Conservation (phyloP, 23 tunicate species). For the Trididemnum miniatum region DNA sequence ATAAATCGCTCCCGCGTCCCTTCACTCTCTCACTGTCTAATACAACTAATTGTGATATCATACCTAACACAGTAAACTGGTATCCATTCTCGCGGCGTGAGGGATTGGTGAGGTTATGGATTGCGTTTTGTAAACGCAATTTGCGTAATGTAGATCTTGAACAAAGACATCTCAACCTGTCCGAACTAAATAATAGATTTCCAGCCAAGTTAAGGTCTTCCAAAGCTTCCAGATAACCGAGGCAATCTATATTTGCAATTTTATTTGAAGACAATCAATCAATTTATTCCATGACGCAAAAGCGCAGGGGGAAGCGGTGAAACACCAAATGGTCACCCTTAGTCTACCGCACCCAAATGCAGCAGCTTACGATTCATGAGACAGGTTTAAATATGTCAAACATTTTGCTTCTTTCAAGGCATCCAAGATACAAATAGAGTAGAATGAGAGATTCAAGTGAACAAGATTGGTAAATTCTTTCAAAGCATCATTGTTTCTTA, state of each 20-base stretch:
- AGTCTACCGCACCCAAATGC: no score
- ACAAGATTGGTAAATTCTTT: slow-evolving; percentile 45
- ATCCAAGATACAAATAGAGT: slow-evolving; percentile 35
- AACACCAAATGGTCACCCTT: no score
- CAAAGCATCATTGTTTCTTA: slow-evolving; percentile 30
- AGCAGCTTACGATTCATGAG: no score
- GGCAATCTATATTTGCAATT: slow-evolving; percentile 71
- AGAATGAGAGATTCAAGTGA: slow-evolving; percentile 49
- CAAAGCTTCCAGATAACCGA: slow-evolving; percentile 46
- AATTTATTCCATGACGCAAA: no score
- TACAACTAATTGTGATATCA: slow-evolving; percentile 45
- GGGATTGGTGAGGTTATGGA: slow-evolving; percentile 64
- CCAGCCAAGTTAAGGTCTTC: slow-evolving; percentile 68
- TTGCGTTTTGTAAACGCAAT: slow-evolving; percentile 47
- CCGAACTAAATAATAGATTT: slow-evolving; percentile 49
- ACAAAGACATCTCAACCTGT: slow-evolving; percentile 52
- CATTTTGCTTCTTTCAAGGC: slow-evolving; percentile 42
- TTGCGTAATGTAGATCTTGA: slow-evolving; percentile 31
- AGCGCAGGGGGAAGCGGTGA: no score
- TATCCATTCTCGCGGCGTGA: slow-evolving; percentile 48
- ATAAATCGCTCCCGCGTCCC: slow-evolving; percentile 72
- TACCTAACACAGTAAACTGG: slow-evolving; percentile 25
- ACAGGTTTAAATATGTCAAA: slow-evolving; percentile 47
- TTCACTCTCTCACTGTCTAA: slow-evolving; percentile 68
- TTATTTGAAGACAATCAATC: slow-evolving; percentile 69